Evolutionary conservation across 2,797 vertebrate species (phyloP).

Genomic region (Syncerus caffer): DNA sequence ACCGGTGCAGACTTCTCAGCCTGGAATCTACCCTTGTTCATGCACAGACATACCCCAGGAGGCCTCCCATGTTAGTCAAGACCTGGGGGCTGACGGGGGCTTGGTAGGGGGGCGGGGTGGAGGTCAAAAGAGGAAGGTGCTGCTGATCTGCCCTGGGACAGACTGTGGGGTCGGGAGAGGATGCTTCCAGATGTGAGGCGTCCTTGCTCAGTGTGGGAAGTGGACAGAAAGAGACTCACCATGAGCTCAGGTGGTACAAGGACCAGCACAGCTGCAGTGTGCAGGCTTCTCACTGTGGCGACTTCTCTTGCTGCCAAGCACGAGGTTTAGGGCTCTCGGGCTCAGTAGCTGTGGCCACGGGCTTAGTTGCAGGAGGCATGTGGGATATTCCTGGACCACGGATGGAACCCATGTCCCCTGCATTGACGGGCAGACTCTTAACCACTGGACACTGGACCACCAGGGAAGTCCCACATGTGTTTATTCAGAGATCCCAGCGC

Average conservation of each 20-base stretch:
- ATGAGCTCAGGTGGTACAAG: not conserved
- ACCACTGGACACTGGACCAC: not conserved
- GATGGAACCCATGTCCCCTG: not conserved
- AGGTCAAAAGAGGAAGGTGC: not conserved
- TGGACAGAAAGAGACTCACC: not conserved
- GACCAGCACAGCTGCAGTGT: not conserved
- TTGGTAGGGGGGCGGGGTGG: rapidly evolving
- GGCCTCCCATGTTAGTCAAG: not conserved
- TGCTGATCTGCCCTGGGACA: not conserved
- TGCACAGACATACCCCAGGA: not conserved
- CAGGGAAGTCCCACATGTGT: not conserved
- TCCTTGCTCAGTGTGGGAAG: not conserved
- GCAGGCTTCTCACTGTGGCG: not conserved
- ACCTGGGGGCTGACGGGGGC: not conserved
- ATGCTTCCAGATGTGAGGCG: not conserved
- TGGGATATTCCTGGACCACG: not conserved
- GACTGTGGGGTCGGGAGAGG: not conserved
- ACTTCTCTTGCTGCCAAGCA: not conserved
- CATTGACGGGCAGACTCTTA: not conserved
- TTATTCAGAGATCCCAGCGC: not conserved
- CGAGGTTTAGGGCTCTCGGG: not conserved
- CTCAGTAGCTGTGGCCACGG: not conserved
- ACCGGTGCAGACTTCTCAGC: not conserved
- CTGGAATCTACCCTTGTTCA: not conserved
- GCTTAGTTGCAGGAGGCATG: not conserved